These are phyloP conservation scores for Mionectes olivaceus DNA, from an alignment of 2,797 vertebrate genomes.

Conservation along the genomic window DNA sequence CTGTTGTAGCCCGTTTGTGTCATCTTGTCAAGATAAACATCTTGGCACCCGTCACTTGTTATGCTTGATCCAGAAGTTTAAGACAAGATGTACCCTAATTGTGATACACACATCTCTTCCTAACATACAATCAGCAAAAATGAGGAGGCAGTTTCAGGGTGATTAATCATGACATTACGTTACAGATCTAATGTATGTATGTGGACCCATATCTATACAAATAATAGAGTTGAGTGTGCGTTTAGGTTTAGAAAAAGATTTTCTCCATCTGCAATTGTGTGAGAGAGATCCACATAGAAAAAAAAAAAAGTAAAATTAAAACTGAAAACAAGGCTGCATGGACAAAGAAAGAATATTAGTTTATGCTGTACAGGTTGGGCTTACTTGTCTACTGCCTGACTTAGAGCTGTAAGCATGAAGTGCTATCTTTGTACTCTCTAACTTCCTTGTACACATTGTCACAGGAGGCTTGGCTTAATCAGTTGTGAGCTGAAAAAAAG, in stretches of 20 bases:
- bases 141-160: background rate
- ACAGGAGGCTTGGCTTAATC: conserved; percentile 68
- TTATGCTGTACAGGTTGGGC: background rate
- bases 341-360: background rate
- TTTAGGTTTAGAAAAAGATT: background rate
- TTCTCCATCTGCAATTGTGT: background rate
- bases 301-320: background rate
- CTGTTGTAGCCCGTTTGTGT: background rate
- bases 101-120: conserved; percentile 11
- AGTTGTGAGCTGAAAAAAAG: conserved; percentile 52
- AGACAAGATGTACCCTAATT: conserved; percentile 28
- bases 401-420: background rate
- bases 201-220: background rate
- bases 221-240: background rate
- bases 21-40: conserved; percentile 18
- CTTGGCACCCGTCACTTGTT: conserved; percentile 28
- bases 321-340: background rate
- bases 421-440: conserved; percentile 22
- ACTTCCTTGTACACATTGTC: conserved; percentile 52
- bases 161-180: background rate
- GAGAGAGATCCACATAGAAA: background rate
- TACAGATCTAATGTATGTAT: background rate
- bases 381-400: background rate
- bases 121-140: conserved; percentile 51
- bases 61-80: conserved; percentile 49